Conservation (phyloP, 2,797 vertebrate species). For the Pseudocheirus occidentalis region DNA sequence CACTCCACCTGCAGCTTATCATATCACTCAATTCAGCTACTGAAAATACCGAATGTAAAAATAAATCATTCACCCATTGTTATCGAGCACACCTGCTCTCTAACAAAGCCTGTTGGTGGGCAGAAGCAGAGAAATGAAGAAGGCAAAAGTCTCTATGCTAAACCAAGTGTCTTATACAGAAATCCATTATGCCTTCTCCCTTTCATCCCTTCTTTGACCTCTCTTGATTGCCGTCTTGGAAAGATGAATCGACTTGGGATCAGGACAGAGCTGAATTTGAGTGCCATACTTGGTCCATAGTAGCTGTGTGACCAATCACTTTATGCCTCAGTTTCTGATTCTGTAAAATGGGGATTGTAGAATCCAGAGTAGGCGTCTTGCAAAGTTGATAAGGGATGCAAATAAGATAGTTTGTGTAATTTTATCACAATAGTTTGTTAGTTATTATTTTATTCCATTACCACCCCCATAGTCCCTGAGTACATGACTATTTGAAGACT, state of each 20-base stretch:
- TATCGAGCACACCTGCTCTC: not conserved
- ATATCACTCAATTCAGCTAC: not conserved
- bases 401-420: not conserved
- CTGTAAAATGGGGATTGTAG: not conserved
- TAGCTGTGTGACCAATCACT: not conserved
- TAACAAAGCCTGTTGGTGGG: constrained; percentile 18
- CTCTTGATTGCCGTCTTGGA: not conserved
- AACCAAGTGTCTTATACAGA: not conserved
- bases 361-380: not conserved
- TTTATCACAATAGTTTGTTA: not conserved
- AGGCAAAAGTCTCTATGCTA: not conserved
- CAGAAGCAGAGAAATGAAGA: not conserved
- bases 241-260: not conserved
- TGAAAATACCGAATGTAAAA: not conserved
- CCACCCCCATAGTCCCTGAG: not conserved
- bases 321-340: not conserved
- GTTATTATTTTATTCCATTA: not conserved
- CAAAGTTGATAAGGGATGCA: not conserved
- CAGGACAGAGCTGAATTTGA: not conserved
- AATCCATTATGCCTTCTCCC: not conserved
- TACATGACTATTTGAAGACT: not conserved
- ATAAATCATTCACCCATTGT: not conserved
- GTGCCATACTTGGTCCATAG: not conserved
- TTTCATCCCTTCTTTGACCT: not conserved
- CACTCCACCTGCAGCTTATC: not conserved